A percentile compares a stretch with the other conserved stretches of the same genome.
These are phyloP conservation scores for Porites evermanni DNA, from an alignment of 92 coral and sea anemone species.

Conservation along the genomic window DNA sequence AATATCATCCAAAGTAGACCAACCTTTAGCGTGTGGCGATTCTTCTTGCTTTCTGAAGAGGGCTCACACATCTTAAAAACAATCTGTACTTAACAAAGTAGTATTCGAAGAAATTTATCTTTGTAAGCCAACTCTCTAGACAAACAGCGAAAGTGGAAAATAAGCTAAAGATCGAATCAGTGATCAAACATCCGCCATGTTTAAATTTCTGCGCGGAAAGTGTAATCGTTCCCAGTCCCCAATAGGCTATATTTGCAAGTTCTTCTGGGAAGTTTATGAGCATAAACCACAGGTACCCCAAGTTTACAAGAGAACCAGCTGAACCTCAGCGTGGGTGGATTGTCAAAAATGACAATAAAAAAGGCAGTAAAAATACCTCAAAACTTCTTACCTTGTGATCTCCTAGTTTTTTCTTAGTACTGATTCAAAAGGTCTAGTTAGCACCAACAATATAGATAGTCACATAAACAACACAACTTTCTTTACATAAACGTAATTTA, in stretches of 20 bases:
- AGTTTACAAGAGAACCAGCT: no score
- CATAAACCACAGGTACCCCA: no score
- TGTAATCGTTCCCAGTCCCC: conserved; percentile 16
- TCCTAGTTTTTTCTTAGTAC: no score
- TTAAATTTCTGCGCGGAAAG: conserved; percentile 49
- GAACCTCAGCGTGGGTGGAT: no score
- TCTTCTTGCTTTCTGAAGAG: conserved; percentile 5
- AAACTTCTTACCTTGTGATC: no score
- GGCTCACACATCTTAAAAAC: conserved; percentile 13
- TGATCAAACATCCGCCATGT: conserved; percentile 32
- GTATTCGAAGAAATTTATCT: neutral
- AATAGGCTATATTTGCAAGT: neutral
- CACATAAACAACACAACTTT: no score
- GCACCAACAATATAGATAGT: no score
- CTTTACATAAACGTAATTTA: no score
- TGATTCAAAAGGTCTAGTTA: no score
- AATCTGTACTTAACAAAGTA: neutral
- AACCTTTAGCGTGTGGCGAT: conserved; percentile 29
- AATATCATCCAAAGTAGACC: neutral
- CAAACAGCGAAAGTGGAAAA: neutral
- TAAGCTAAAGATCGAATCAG: conserved; percentile 16
- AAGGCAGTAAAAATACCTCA: no score
- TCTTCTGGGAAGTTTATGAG: conserved; percentile 10
- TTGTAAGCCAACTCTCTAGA: neutral
- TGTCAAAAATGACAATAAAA: no score